Percentiles rank a stretch among this genome's conserved stretches.
Conservation (phyloP, 2,797 vertebrate genomes). For the Peromyscus eremicus region DNA sequence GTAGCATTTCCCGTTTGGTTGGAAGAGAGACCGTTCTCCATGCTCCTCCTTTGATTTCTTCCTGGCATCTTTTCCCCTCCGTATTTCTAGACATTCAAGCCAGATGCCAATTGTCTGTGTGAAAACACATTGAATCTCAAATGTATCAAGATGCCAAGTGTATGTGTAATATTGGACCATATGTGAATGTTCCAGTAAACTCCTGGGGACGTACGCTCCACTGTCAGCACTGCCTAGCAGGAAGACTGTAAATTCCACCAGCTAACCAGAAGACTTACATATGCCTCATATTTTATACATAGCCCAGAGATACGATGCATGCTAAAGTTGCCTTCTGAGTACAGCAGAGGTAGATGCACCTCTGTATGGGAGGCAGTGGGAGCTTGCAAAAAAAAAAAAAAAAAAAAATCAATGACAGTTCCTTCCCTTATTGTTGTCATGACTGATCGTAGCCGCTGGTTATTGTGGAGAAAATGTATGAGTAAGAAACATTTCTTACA, state of each 20-base stretch:
- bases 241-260: conserved; percentile 70
- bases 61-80: conserved; percentile 64
- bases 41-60: conserved; percentile 65
- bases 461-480: conserved; percentile 46
- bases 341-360: conserved; percentile 44
- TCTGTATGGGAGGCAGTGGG: background rate
- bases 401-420: background rate
- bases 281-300: conserved; percentile 72
- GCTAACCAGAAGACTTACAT: conserved; percentile 69
- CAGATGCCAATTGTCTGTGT: conserved; percentile 84
- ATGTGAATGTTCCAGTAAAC: conserved; percentile 69
- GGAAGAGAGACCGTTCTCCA: conserved; percentile 43
- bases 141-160: conserved; percentile 74
- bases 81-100: conserved; percentile 74
- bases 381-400: background rate
- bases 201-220: conserved; percentile 69
- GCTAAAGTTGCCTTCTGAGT: conserved; percentile 66
- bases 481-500: conserved; percentile 31
- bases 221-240: conserved; percentile 69
- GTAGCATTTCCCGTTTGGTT: conserved; percentile 12
- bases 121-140: conserved; percentile 82
- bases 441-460: conserved; percentile 43
- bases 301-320: conserved; percentile 7
- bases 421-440: conserved; percentile 39
- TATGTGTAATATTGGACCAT: conserved; percentile 77